phyloP scores from a whole-genome alignment of 2,888 invertebrate species.

The Strigamia transsilvanica region DNA sequence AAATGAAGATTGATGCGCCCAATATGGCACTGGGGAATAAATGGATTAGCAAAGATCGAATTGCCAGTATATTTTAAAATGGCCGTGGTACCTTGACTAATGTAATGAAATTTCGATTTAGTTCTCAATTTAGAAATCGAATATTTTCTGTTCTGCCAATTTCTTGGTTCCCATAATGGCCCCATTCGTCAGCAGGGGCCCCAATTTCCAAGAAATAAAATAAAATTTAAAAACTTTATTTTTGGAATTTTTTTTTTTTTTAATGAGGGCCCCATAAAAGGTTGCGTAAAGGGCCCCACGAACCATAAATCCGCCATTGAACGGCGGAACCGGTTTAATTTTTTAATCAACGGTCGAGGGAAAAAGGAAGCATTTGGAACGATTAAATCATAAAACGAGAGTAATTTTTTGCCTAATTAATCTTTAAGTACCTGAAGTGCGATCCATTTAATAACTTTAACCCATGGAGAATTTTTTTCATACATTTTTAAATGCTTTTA shows the following conservation, averaged over 20 bases:
- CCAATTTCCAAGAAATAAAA: no score
- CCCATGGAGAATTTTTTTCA: background rate
- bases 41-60: background rate
- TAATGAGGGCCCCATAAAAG: no score
- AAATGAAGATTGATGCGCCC: slow-evolving; percentile 17
- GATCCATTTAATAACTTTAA: background rate
- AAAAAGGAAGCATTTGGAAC: slow-evolving; percentile 1
- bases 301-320: background rate
- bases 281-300: background rate
- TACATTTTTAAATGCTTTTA: background rate
- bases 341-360: background rate
- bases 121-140: background rate
- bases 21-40: background rate
- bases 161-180: no score
- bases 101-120: background rate
- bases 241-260: no score
- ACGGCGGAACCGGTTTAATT: background rate
- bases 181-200: no score
- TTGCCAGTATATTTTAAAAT: background rate
- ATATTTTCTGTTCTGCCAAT: background rate
- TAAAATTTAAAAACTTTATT: no score
- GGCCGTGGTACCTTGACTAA: background rate
- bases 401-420: slow-evolving; percentile 45
- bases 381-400: slow-evolving; percentile 40
- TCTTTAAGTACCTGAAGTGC: background rate